These are phyloP conservation scores for Oryzias javanicus DNA, from an alignment of 2,113 vertebrate genomes.

Conservation along the genomic window DNA sequence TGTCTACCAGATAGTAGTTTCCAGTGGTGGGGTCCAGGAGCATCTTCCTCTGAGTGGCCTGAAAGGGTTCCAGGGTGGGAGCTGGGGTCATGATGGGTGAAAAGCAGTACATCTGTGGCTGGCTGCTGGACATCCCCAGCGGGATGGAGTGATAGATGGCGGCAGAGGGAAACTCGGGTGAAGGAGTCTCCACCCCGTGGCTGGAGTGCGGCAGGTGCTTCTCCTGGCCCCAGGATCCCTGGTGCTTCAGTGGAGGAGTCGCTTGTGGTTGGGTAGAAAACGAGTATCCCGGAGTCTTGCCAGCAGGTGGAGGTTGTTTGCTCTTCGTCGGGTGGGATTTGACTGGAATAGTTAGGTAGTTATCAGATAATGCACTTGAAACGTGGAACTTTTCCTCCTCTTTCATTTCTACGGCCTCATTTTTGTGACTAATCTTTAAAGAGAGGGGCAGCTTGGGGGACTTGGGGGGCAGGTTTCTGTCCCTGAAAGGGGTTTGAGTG, in stretches of 20 bases:
- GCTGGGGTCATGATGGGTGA: constrained; percentile 78
- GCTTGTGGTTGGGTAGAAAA: constrained; percentile 59
- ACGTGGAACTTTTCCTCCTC: constrained; percentile 40
- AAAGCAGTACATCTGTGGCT: constrained; percentile 82
- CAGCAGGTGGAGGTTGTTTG: constrained; percentile 21
- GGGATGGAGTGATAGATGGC: constrained; percentile 80
- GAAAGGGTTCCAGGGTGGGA: constrained; percentile 70
- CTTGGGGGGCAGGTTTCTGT: constrained; percentile 41
- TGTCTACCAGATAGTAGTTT: constrained; percentile 93
- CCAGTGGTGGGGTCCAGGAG: constrained; percentile 92
- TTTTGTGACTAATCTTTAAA: constrained; percentile 29
- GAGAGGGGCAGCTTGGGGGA: constrained; percentile 52
- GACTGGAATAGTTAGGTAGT: constrained; percentile 83
- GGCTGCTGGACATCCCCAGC: constrained; percentile 61
- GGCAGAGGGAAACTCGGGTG: constrained; percentile 72
- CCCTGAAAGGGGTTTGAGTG: constrained; percentile 35
- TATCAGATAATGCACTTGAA: constrained; percentile 60
- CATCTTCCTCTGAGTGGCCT: constrained; percentile 89
- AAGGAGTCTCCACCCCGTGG: constrained; percentile 62
- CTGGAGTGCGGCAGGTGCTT: constrained; percentile 46
- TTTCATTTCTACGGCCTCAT: constrained; percentile 27
- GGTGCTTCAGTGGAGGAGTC: constrained; percentile 37
- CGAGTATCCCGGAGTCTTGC: constrained; percentile 50
- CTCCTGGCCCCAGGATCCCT: constrained; percentile 29
- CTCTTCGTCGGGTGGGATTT: constrained; percentile 62